phyloP scores from a whole-genome alignment of 2,888 invertebrate genomes.

The Agonopterix heracliana region DNA sequence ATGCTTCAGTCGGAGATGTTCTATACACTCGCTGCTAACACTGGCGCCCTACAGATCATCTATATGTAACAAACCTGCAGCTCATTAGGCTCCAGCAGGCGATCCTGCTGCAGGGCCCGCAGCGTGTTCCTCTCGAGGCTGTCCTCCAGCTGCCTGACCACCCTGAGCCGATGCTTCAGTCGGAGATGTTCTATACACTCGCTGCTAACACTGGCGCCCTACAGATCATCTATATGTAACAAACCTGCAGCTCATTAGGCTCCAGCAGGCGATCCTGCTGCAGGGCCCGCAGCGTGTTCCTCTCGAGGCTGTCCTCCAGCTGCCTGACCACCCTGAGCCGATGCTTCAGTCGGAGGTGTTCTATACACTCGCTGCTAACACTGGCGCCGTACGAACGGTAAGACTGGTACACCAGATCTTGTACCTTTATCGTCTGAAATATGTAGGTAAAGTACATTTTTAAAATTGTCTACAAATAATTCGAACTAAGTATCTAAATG shows the following conservation, averaged over 20 bases:
- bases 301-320: constrained; percentile 91
- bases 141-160: constrained; percentile 95
- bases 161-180: constrained; percentile 92
- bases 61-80: constrained; percentile 63
- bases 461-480: too few relatives aligned
- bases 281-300: constrained; percentile 92
- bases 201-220: constrained; percentile 85
- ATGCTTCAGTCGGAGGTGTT: constrained; percentile 92
- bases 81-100: constrained; percentile 79
- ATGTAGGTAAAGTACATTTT: neutral
- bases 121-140: constrained; percentile 91
- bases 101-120: constrained; percentile 86
- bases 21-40: constrained; percentile 91
- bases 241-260: constrained; percentile 78
- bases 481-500: too few relatives aligned
- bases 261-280: constrained; percentile 81
- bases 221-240: constrained; percentile 32
- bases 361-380: constrained; percentile 91
- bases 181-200: constrained; percentile 93
- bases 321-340: constrained; percentile 93
- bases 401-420: constrained; percentile 90
- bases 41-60: constrained; percentile 76
- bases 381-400: constrained; percentile 86
- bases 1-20: too few relatives aligned
- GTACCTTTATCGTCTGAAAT: constrained; percentile 83